Conservation (phyloP, 2,113 vertebrate species). For the Clarias gariepinus region DNA sequence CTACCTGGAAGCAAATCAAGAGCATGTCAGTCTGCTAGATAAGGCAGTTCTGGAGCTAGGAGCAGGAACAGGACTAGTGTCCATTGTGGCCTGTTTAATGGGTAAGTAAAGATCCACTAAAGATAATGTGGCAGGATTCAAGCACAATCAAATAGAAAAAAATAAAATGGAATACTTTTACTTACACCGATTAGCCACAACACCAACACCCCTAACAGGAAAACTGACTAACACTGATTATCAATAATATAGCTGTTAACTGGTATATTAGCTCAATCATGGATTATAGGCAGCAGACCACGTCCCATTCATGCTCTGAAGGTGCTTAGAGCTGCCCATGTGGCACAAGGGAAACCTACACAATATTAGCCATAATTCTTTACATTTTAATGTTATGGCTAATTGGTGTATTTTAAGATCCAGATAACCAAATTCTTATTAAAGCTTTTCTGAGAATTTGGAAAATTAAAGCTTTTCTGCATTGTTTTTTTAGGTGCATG, state of each 20-base stretch:
- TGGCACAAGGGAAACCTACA: too few relatives aligned
- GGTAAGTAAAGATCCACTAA: constrained; percentile 58
- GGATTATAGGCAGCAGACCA: too few relatives aligned
- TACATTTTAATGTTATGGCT: too few relatives aligned
- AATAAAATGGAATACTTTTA: neutral
- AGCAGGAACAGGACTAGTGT: constrained; percentile 86
- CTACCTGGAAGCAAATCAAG: constrained; percentile 86
- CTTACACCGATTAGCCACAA: too few relatives aligned
- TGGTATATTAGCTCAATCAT: too few relatives aligned
- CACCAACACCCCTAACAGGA: too few relatives aligned
- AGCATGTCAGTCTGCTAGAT: constrained; percentile 81
- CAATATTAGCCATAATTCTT: too few relatives aligned
- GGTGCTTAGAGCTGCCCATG: too few relatives aligned
- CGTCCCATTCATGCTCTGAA: too few relatives aligned
- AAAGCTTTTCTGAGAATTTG: neutral
- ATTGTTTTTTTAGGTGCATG: constrained; percentile 79
- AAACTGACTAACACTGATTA: too few relatives aligned
- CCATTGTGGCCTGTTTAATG: constrained; percentile 68
- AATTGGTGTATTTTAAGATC: neutral
- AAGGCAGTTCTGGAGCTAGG: constrained; percentile 90
- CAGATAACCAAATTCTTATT: neutral
- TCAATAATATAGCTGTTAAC: too few relatives aligned
- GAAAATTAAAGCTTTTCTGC: neutral
- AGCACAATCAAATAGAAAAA: neutral
- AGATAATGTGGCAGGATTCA: neutral